These are phyloP conservation scores for Apodemus agrarius DNA, from an alignment of 2,797 vertebrate genomes.

Conservation along the genomic window DNA sequence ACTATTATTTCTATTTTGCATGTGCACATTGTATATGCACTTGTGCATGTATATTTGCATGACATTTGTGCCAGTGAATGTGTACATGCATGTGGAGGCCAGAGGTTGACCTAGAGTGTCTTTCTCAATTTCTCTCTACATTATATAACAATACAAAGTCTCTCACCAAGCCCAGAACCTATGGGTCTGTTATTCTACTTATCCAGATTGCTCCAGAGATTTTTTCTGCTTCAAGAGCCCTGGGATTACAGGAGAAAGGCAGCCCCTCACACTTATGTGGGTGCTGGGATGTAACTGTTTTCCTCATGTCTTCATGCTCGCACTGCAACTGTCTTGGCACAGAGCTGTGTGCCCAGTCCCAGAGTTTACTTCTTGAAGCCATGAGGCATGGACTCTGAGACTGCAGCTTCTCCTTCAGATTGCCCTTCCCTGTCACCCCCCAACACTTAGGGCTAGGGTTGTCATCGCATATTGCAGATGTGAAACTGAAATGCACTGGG, in stretches of 20 bases:
- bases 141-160: neutral
- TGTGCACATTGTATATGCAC: neutral
- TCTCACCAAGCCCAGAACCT: neutral
- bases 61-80: neutral
- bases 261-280: neutral
- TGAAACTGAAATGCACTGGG: slow-evolving; percentile 19
- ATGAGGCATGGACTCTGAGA: neutral
- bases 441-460: neutral
- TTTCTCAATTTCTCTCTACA: neutral
- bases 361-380: neutral
- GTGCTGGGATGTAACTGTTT: neutral
- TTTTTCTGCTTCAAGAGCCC: neutral
- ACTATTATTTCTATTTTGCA: neutral
- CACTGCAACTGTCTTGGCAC: neutral
- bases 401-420: neutral
- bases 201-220: neutral
- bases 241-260: neutral
- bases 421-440: neutral
- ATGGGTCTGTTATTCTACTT: neutral
- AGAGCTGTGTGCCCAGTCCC: neutral
- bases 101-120: neutral
- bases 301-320: neutral
- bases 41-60: neutral
- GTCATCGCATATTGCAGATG: slow-evolving; percentile 7
- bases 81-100: no score